A percentile compares a stretch with the other conserved stretches of the same genome.
phyloP scores from a whole-genome alignment of 2,113 vertebrate species.

The Lanius collurio region DNA sequence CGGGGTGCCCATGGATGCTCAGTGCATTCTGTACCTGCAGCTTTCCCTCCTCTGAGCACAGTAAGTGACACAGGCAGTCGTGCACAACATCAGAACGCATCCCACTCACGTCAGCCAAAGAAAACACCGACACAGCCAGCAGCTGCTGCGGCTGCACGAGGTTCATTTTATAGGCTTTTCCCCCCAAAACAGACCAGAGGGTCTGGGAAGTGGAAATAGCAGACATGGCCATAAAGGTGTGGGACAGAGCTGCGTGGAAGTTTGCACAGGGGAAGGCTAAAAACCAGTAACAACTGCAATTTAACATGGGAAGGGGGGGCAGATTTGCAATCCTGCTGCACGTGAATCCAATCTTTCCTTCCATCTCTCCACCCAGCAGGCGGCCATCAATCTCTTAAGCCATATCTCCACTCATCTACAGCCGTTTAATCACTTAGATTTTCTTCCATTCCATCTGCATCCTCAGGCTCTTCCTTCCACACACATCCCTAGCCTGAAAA shows the following conservation, averaged over 20 bases:
- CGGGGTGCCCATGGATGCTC: neutral
- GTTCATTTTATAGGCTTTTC: neutral
- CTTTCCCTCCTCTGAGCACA: neutral
- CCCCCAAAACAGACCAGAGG: neutral
- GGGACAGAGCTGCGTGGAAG: neutral
- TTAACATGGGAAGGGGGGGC: neutral
- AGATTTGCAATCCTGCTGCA: neutral
- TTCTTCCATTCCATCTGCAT: constrained; percentile 36
- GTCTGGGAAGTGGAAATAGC: neutral
- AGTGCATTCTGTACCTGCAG: neutral
- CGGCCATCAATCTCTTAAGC: constrained; percentile 21
- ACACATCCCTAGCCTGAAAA: constrained; percentile 29
- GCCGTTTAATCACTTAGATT: constrained; percentile 24
- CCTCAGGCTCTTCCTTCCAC: constrained; percentile 23
- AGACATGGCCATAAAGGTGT: neutral
- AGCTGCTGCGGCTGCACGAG: neutral
- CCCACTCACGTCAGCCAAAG: neutral
- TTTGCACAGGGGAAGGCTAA: neutral
- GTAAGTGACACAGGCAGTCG: neutral
- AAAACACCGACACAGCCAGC: neutral
- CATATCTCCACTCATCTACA: constrained; percentile 7
- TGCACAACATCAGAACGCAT: neutral
- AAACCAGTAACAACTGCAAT: neutral
- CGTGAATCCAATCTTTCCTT: neutral
- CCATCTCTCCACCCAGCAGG: constrained; percentile 16